phyloP scores from a whole-genome alignment of 2,888 invertebrate genomes.

The Elegia similella region DNA sequence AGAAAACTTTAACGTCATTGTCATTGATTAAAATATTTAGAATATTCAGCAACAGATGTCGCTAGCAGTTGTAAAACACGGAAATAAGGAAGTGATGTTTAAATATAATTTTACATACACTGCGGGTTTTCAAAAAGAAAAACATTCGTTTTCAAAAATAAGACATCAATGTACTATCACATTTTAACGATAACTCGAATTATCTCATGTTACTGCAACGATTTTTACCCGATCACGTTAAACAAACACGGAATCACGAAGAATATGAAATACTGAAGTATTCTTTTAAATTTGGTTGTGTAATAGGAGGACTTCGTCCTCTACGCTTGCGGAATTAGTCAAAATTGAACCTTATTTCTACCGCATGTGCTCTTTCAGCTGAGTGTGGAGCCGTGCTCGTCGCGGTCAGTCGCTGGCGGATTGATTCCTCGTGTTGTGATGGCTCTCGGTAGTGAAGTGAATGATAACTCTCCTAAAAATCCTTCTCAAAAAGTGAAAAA shows the following conservation, averaged over 20 bases:
- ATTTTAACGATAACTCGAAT: background rate
- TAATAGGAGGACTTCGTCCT: constrained; percentile 38
- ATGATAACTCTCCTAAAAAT: constrained; percentile 75
- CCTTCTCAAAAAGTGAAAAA: constrained; percentile 77
- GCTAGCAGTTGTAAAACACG: background rate
- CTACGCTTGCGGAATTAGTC: constrained; percentile 42
- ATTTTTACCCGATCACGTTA: background rate
- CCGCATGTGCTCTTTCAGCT: constrained; percentile 80
- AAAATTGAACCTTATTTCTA: constrained; percentile 74
- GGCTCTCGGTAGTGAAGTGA: constrained; percentile 82
- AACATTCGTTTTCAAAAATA: background rate
- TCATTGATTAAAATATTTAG: constrained; percentile 1
- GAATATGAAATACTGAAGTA: background rate
- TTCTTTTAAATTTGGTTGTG: constrained; percentile 23
- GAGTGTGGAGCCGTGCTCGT: constrained; percentile 74
- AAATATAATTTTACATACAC: background rate
- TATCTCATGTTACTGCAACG: background rate
- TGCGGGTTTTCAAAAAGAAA: background rate
- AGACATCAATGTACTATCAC: background rate
- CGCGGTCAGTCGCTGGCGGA: constrained; percentile 75
- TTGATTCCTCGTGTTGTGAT: constrained; percentile 81
- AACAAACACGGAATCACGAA: background rate
- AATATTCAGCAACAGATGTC: background rate
- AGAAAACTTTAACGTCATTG: background rate
- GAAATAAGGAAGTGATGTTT: background rate